Evolutionary conservation across 2,113 vertebrate genomes (phyloP), one percentile per base, ranked within the genome.

Genomic region (Sceloporus undulatus): DNA sequence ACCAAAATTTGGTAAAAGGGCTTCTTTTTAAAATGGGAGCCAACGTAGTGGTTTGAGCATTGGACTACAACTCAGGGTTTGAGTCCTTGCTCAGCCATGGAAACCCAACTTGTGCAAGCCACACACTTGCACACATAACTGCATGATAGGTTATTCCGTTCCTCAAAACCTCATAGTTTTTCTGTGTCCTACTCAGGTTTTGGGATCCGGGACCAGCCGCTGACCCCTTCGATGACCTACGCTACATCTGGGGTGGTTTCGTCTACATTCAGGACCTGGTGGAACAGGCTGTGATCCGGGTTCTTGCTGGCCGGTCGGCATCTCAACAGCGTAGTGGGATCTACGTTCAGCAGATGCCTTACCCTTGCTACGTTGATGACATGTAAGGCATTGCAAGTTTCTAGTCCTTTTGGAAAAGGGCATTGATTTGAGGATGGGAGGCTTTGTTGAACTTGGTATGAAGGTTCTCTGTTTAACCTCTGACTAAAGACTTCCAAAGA

Each of bases 331-430:
- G 77, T 5, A 96, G 85, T 0, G 97, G 98, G 77, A 91, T 98
- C 91, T 98, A 98, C 18, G 5, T 98, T 84, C 98, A 99, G 92
- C 98, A 99, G 94, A 98, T 98, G 97, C 98, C 98, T 2, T 98
- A 99, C 87, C 98, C 98, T 0, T 99, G 98, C 96, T 98, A 97
- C 0, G 97, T 98, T 87, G 98, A 98, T 0, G 98, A 99, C 0
- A 94, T 97, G 98, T 99, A 91, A 97, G 98, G 94, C 23, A 25
- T 2, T 16, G 27, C 4, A 0, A 25, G 54, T 34, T 59, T 34
- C 79, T 80, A 34, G 54, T 38, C 54, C 56, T 62, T 1, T 38
- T 1, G 18, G 68, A 9, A 14, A 74, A 66, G 2, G 59, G 5
- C 3, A 10, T 62, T 48, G 48, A 48, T 48, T 48, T 48, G 48